These are phyloP conservation scores for Gymnocypris eckloni DNA, from an alignment of 2,797 vertebrate genomes.

Conservation along the genomic window DNA sequence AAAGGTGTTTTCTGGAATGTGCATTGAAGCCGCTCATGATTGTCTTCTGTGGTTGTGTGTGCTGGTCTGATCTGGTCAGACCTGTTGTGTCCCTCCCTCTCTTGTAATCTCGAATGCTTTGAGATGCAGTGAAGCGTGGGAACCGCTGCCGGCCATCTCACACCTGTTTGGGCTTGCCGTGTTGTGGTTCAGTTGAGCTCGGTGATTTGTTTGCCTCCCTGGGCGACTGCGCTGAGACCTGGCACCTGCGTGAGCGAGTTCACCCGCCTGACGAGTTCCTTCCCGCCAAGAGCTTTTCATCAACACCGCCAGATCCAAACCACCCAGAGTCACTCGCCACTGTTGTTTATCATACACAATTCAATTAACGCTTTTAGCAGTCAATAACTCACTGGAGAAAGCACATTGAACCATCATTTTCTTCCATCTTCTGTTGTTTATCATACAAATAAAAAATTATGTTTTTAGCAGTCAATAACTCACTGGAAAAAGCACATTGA, in stretches of 20 bases:
- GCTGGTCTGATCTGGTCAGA: slow-evolving; percentile 57
- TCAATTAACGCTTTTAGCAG: neutral
- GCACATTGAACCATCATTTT: neutral
- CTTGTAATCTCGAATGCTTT: neutral
- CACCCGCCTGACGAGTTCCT: neutral
- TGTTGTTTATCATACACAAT: neutral
- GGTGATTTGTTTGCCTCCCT: neutral
- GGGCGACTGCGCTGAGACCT: neutral
- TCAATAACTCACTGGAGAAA: neutral
- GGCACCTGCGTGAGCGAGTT: slow-evolving; percentile 4
- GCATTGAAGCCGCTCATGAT: slow-evolving; percentile 35
- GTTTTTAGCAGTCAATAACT: too few species aligned
- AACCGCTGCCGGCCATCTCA: slow-evolving; percentile 15
- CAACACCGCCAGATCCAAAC: neutral
- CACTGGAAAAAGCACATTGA: too few species aligned
- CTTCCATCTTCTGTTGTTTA: too few species aligned
- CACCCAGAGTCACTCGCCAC: neutral
- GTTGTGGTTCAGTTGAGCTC: slow-evolving; percentile 18
- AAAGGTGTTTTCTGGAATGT: neutral
- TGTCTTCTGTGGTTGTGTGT: slow-evolving; percentile 25
- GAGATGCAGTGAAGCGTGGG: slow-evolving; percentile 33
- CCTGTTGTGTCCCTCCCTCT: slow-evolving; percentile 63
- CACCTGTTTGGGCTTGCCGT: slow-evolving; percentile 49
- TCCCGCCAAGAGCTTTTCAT: neutral
- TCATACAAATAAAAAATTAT: too few species aligned